Evolutionary conservation across 1,140 invertebrate species (phyloP).

Genomic region (Matsumurasca onukii): DNA sequence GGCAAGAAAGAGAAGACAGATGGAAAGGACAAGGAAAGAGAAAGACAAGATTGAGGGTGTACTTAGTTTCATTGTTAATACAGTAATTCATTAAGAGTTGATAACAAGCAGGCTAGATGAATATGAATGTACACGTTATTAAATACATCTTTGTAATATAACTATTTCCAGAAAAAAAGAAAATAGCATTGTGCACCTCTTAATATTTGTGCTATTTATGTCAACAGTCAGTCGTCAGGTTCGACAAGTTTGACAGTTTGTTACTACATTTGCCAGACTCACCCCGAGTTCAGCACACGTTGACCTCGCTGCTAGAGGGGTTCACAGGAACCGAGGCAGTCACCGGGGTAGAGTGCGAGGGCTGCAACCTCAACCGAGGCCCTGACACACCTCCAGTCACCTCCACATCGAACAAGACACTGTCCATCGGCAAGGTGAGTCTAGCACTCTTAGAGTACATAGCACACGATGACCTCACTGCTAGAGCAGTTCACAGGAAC

Average conservation of each 20-base stretch:
- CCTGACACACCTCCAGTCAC: slow-evolving; percentile 48
- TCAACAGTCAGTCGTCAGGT: slow-evolving; percentile 77
- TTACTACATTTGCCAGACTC: slow-evolving; percentile 69
- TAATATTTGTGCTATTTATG: no score
- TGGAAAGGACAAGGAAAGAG: no score
- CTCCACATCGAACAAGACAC: slow-evolving; percentile 71
- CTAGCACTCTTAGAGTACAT: slow-evolving; percentile 9
- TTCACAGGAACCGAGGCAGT: slow-evolving; percentile 84
- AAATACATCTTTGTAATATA: no score
- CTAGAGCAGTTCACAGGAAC: slow-evolving; percentile 79
- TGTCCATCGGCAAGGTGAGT: slow-evolving; percentile 81
- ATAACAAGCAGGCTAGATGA: no score
- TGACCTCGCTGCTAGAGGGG: slow-evolving; percentile 71
- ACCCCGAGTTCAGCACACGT: slow-evolving; percentile 51
- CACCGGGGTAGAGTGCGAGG: slow-evolving; percentile 78
- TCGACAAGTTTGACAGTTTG: slow-evolving; percentile 88
- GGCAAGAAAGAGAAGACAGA: no score
- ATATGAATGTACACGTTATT: no score
- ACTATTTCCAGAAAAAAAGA: no score
- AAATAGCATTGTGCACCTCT: no score
- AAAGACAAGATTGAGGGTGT: no score
- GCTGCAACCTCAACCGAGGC: slow-evolving; percentile 61
- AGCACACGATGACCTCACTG: slow-evolving; percentile 63
- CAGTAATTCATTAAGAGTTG: no score
- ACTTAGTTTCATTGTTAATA: no score